Conservation (phyloP, 2,888 invertebrate genomes). For the Melanostoma mellinum region DNA sequence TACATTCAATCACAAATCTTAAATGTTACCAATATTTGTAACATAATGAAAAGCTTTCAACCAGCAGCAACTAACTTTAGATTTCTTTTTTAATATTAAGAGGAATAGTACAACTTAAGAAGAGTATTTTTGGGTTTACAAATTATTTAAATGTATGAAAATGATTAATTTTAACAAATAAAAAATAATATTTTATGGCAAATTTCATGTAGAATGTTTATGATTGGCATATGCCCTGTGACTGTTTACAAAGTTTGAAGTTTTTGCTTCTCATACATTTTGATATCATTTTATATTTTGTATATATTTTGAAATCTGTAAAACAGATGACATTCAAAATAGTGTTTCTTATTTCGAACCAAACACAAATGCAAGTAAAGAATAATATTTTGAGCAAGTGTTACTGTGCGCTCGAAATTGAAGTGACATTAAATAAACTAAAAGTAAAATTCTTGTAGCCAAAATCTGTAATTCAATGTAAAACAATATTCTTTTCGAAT, state of each 20-base stretch:
- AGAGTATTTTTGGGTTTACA: not conserved
- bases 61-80: too few species aligned
- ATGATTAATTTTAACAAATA: conserved; percentile 8
- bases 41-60: too few species aligned
- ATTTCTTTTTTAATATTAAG: too few species aligned
- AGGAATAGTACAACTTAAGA: too few species aligned
- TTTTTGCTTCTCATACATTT: conserved; percentile 42
- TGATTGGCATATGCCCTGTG: conserved; percentile 32
- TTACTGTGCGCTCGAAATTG: conserved; percentile 26
- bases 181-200: not conserved
- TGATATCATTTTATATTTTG: conserved; percentile 53
- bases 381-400: conserved; percentile 3
- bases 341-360: conserved; percentile 25
- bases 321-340: conserved; percentile 34
- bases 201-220: conserved; percentile 23
- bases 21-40: too few species aligned
- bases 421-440: conserved; percentile 36
- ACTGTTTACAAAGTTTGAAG: conserved; percentile 54
- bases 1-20: too few species aligned
- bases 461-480: conserved; percentile 53
- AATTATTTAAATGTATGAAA: conserved; percentile 2
- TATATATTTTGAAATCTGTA: conserved; percentile 50
- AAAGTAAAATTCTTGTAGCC: conserved; percentile 55
- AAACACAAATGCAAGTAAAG: not conserved
- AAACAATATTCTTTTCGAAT: conserved; percentile 41